Evolutionary conservation across 2,888 invertebrate species (phyloP).

Genomic region (Therioaphis trifolii): DNA sequence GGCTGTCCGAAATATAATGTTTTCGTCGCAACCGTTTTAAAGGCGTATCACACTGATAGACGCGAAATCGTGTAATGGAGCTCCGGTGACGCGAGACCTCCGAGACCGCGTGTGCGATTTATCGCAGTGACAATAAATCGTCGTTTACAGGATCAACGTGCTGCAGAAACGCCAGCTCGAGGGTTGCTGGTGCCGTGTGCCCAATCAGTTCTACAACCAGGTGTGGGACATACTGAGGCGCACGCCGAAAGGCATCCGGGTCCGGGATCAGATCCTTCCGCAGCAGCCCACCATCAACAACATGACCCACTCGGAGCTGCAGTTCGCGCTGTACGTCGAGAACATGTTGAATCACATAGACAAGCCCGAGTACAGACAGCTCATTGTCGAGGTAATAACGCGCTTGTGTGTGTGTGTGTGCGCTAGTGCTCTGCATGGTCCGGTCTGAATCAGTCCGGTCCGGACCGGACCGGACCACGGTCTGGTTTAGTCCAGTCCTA

Average conservation of each 20-base stretch:
- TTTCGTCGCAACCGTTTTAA: too few species aligned
- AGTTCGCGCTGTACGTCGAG: constrained; percentile 94
- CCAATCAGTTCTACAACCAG: constrained; percentile 91
- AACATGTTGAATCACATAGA: constrained; percentile 78
- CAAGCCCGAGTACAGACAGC: constrained; percentile 77
- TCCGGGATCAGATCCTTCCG: constrained; percentile 87
- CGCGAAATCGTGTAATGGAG: too few species aligned
- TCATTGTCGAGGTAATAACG: constrained; percentile 74
- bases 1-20: too few species aligned
- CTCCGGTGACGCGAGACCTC: too few species aligned
- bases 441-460: too few species aligned
- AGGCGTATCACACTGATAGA: too few species aligned
- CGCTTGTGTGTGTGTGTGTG: not conserved
- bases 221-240: constrained; percentile 95
- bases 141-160: constrained; percentile 78
- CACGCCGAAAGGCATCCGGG: constrained; percentile 88
- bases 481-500: too few species aligned
- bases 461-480: too few species aligned
- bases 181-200: constrained; percentile 95
- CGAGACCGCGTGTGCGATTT: too few species aligned
- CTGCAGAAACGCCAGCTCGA: constrained; percentile 90
- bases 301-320: constrained; percentile 96
- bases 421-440: too few species aligned
- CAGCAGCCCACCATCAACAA: constrained; percentile 94
- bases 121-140: too few species aligned